Base-by-base conservation (phyloP, 1,140 invertebrate species). In the Drosophila watanabei region DNA sequence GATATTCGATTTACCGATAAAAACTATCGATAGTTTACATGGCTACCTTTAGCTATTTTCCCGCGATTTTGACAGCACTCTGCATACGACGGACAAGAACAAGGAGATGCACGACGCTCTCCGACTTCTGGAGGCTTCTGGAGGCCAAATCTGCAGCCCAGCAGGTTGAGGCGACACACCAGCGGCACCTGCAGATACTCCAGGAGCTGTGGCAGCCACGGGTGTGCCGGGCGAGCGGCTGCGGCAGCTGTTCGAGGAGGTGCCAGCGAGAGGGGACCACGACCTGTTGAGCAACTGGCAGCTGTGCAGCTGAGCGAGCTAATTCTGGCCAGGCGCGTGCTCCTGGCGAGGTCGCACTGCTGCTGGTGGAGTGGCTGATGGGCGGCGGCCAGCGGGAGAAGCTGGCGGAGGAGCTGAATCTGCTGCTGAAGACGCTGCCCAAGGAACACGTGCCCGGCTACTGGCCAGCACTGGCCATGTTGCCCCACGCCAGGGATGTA, bases 261-360 rank as follows among this genome's bases (percentile, higher is more conserved):
- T 72, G 60, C 58, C 45, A 39, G 62, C 46, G 35, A 63, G 37
- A 35, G 54, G 63, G 45, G 18, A 41, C 7, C 20, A 43, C 37
- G 37, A 79, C 57, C 43, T 78, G 49, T 61, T 87, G 18, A 48
- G 20, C 10, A 52, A 52, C n/a, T 89, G 85, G 81, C 56, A 79
- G 10, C 39, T 56, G 28, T 56, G 28, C 85, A 75, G 79, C 60
- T 89, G 1, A 64, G 66, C 39, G 81, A 89, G 54, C 45, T 89
- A 11, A 41, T 89, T 16, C 43, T 58, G 13, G 41, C 18, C 30
- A 65, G 63, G 13, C 54, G 33, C 7, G 54, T 68, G 13, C 52
- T 64, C 41, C 51, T 73, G 24, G 78, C 54, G 16, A n/a, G 77
- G 9, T 14, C 54, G 0, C 49, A 79, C 5, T n/a, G n/a, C 24